Base-by-base conservation (phyloP, 53 echinoderm and acorn worm species). In the Temnopleurus reevesii region DNA sequence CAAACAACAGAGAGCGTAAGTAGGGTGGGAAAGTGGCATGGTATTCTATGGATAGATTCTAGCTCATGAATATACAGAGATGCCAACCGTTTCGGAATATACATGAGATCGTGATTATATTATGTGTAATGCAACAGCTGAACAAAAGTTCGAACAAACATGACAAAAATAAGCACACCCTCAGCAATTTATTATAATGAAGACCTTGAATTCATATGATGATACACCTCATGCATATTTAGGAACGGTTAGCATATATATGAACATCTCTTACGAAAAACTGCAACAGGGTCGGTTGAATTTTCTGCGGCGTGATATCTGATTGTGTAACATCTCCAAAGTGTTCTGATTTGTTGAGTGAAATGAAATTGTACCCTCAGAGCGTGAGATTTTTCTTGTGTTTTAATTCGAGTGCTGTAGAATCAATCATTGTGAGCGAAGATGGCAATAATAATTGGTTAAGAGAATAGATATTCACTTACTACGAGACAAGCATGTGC, bases 361-460 rank as follows among this genome's bases (percentile, higher is more conserved):
- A 38, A 71, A 71, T 71, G 71, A 71, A 71, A 71, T 71, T 71
- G 41, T 41, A 41, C 71, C 71, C 43, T 38, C 71, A 0, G 38
- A 41, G 41, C 71, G 71, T 71, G 71, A 71, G 36, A 36, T 41
- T 31, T 33, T 33, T 38, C 71, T 71, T 41, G 0, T 43, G 41
- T 71, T 71, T 41, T 71, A 71, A 71, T 71, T 71, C 41, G 43
- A 41, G 21, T 23, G 71, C 71, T 41, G 71, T 12, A 41, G 71
- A 71, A 71, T 36, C 71, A 71, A 71, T 71, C 71, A 38, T 19
- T 23, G 10, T 2, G 19, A 5, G 41, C 41, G 1, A 4, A 71
- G 71, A 71, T 38, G n/a, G 41, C 41, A 71, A 21, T 41, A 71
- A 5, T 21, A 8, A 36, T 71, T 8, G 12, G 17, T 31, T 30